These are phyloP conservation scores for Andinoacara biseriatus DNA, from an alignment of 2,113 vertebrate species.

Conservation along the genomic window DNA sequence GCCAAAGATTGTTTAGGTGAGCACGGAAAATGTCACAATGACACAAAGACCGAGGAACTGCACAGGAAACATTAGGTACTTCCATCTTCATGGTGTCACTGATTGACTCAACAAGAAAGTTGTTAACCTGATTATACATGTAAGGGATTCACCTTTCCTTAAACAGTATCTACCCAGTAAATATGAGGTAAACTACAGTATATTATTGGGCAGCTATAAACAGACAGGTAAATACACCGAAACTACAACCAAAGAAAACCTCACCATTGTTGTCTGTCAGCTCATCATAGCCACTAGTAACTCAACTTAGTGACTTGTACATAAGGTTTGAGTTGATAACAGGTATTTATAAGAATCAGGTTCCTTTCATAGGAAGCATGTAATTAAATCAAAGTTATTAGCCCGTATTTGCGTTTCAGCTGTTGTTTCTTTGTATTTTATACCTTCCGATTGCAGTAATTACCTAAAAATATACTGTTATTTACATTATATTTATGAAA, in stretches of 20 bases:
- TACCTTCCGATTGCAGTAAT: not conserved
- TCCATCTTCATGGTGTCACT: not conserved
- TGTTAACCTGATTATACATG: not conserved
- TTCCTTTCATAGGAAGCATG: not conserved
- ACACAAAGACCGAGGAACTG: not conserved
- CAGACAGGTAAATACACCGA: no score
- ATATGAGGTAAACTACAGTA: not conserved
- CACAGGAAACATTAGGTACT: not conserved
- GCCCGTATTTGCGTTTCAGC: not conserved
- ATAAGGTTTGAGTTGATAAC: no score
- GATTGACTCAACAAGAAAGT: not conserved
- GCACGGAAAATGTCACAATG: no score
- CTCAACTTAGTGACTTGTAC: no score
- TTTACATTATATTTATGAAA: not conserved
- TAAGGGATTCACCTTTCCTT: not conserved
- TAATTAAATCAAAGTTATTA: not conserved
- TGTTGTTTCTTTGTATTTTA: not conserved
- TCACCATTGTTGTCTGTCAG: accelerated
- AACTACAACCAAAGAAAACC: no score
- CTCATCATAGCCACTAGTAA: no score
- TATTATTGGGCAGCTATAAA: not conserved
- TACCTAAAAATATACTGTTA: not conserved
- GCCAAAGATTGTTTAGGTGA: no score
- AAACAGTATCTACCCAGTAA: not conserved
- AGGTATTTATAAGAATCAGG: no score